Percentiles rank a stretch among this genome's conserved stretches.
These are phyloP conservation scores for Streptopelia turtur DNA, from an alignment of 2,797 vertebrate species.

Conservation along the genomic window DNA sequence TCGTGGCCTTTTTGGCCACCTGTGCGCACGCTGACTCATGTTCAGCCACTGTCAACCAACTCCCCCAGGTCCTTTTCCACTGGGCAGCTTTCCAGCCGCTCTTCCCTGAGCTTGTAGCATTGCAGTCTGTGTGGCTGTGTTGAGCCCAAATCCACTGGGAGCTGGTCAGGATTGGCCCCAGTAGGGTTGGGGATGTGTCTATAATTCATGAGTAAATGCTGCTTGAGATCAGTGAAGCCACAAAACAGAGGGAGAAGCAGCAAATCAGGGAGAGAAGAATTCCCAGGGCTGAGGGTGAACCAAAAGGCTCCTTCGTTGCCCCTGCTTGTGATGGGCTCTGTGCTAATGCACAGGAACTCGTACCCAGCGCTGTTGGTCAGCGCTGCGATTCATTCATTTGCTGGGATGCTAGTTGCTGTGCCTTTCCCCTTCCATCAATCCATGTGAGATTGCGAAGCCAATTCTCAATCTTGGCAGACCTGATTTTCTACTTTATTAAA, in stretches of 20 bases:
- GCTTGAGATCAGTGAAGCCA: background rate
- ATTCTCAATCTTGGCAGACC: background rate
- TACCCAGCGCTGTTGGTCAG: background rate
- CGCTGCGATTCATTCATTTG: background rate
- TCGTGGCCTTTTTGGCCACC: too few species aligned
- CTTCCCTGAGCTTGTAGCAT: too few species aligned
- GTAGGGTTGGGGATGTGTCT: background rate
- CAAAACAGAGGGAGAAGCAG: background rate
- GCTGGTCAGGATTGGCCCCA: background rate
- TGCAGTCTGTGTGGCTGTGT: background rate
- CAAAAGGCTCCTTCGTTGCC: background rate
- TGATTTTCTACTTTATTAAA: background rate
- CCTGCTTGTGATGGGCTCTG: background rate
- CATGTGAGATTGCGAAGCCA: background rate
- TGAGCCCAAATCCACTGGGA: background rate
- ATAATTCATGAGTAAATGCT: background rate
- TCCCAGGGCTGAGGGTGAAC: background rate
- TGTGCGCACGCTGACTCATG: too few species aligned
- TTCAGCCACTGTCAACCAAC: too few species aligned
- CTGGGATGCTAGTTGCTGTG: background rate
- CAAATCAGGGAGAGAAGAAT: background rate
- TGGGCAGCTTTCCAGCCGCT: too few species aligned
- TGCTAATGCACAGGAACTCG: background rate
- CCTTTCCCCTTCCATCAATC: background rate
- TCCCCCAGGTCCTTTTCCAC: too few species aligned